Evolutionary conservation across 2,888 invertebrate species (phyloP), one percentile per base, ranked within the genome.

Genomic region (Peribatodes rhomboidaria): DNA sequence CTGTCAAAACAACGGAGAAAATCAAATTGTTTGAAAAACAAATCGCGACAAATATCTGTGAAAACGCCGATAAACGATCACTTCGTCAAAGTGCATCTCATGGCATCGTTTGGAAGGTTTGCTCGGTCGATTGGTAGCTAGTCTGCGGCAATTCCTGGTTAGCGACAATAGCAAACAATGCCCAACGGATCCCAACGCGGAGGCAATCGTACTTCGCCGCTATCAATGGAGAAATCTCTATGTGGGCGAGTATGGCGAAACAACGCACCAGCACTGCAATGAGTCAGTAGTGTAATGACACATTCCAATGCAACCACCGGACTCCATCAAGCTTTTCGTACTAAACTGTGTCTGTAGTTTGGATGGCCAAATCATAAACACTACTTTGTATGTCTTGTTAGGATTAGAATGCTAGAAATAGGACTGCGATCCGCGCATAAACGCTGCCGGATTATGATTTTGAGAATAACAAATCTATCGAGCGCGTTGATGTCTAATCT

Each of bases 211-310:
- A 82, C 80, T 81, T 86, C 81, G 82, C 87, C 86, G 56, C 31
- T 59, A 90, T 89, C 86, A 88, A 89, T 87, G 86, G 89, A 87
- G 90, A 90, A 89, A 92, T 90, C 89, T 80, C 72, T 70, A 72
- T 83, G 88, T 88, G 83, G 89, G 89, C 84, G 87, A 78, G 59
- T 70, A 71, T 87, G 84, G 84, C 80, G 87, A 88, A 89, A 89
- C 81, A 69, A 42, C 41, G 20, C 70, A 74, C 71, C 73, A 71
- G 72, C 72, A 74, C 78, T 82, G 82, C 82, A 87, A 77, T 86
- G 85, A 84, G 78, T 82, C 83, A 78, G 78, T 77, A 79, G 6
- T 27, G 27, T 27, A 27, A 76, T 77, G 73, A 77, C 73, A 76
- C 76, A 85, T 88, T 87, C 75, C 72, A 81, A 89, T 88, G 83